Evolutionary conservation across 2,888 invertebrate species (phyloP).

Genomic region (Acleris literana): DNA sequence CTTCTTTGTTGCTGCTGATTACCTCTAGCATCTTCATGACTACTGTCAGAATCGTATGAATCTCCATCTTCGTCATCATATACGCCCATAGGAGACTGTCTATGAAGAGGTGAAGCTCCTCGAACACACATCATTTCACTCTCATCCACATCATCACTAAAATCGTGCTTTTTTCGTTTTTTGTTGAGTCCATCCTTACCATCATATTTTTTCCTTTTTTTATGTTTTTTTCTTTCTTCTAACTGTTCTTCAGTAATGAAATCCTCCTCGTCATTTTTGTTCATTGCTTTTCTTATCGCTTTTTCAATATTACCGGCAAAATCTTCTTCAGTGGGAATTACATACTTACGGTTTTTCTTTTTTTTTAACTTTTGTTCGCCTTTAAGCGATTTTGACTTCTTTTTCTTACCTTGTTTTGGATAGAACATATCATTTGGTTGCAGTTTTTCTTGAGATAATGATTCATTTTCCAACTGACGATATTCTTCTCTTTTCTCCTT

Average conservation of each 20-base stretch:
- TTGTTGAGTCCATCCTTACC: slow-evolving; percentile 82
- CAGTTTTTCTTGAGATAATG: slow-evolving; percentile 51
- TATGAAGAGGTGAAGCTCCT: slow-evolving; percentile 87
- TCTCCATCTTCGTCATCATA: slow-evolving; percentile 81
- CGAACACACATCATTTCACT: slow-evolving; percentile 91
- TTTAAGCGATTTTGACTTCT: slow-evolving; percentile 77
- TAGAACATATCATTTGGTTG: slow-evolving; percentile 64
- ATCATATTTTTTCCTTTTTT: slow-evolving; percentile 84
- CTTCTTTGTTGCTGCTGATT: slow-evolving; percentile 74
- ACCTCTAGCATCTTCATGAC: slow-evolving; percentile 79
- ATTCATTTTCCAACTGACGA: slow-evolving; percentile 44
- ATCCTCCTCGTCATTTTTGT: slow-evolving; percentile 85
- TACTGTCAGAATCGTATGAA: slow-evolving; percentile 81
- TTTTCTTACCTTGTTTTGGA: slow-evolving; percentile 80
- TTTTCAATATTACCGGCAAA: slow-evolving; percentile 91
- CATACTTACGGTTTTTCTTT: slow-evolving; percentile 76
- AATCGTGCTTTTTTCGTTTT: slow-evolving; percentile 83
- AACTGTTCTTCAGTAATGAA: slow-evolving; percentile 70
- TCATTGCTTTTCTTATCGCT: slow-evolving; percentile 89
- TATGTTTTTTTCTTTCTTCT: slow-evolving; percentile 80
- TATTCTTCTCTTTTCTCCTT: slow-evolving; percentile 54
- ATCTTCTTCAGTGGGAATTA: slow-evolving; percentile 84
- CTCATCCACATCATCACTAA: slow-evolving; percentile 86
- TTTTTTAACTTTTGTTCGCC: slow-evolving; percentile 75
- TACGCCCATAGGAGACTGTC: slow-evolving; percentile 57